Percentiles rank a stretch among this genome's conserved stretches.
Conservation (phyloP, 2,113 vertebrate genomes). For the Ahaetulla prasina region DNA sequence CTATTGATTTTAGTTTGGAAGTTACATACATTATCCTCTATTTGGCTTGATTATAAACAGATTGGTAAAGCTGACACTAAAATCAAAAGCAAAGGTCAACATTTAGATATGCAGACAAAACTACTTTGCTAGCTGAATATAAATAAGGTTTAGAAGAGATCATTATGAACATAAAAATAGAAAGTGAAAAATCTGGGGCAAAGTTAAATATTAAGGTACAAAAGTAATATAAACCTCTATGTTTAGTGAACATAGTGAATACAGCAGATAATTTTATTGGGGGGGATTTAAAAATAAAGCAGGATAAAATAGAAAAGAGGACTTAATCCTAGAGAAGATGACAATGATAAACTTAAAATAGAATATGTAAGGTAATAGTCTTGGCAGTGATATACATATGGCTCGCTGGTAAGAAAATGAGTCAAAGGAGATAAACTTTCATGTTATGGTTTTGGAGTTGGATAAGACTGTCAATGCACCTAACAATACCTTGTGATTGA, state of each 20-base stretch:
- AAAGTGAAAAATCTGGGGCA: background rate
- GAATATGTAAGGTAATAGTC: background rate
- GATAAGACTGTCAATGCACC: background rate
- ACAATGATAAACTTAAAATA: background rate
- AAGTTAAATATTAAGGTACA: background rate
- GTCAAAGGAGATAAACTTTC: background rate
- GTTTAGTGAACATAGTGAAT: background rate
- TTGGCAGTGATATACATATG: background rate
- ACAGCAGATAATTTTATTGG: background rate
- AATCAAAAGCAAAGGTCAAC: background rate
- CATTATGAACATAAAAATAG: background rate
- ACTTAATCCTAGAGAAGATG: background rate
- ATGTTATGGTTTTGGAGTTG: background rate
- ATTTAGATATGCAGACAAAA: background rate
- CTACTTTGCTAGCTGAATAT: background rate
- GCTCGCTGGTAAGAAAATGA: background rate
- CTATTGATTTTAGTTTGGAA: background rate
- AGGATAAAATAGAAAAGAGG: background rate
- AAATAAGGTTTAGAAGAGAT: background rate
- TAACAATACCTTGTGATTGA: no score
- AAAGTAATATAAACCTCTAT: background rate
- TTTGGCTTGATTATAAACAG: background rate
- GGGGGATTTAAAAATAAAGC: background rate
- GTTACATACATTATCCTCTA: background rate
- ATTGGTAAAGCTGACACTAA: background rate